Percentiles rank a stretch among this genome's conserved stretches.
Conservation (phyloP, 2,888 invertebrate species). For the Alcis repandata region DNA sequence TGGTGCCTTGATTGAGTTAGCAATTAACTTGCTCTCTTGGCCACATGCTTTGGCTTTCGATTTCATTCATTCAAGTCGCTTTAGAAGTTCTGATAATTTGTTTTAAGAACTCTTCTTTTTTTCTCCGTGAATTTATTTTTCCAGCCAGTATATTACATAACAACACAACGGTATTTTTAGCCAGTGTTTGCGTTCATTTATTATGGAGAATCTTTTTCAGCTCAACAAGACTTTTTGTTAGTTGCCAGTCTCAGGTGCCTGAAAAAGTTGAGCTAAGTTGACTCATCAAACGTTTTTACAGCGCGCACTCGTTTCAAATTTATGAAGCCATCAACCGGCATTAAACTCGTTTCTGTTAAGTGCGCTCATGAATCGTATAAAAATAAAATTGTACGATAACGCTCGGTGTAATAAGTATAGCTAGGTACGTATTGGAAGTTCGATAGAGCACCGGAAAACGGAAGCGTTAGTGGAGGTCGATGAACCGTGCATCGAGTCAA, state of each 20-base stretch:
- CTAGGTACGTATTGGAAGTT: constrained; percentile 53
- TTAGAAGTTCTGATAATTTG: constrained; percentile 45
- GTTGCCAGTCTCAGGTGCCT: constrained; percentile 21
- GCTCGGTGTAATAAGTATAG: constrained; percentile 22
- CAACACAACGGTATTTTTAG: background rate
- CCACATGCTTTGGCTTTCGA: constrained; percentile 58
- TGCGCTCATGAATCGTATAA: constrained; percentile 47
- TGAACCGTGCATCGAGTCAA: constrained; percentile 80
- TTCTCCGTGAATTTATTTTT: background rate
- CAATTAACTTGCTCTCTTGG: constrained; percentile 48
- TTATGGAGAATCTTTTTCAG: constrained; percentile 1
- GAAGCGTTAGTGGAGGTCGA: constrained; percentile 73
- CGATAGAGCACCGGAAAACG: constrained; percentile 74
- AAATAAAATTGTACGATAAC: constrained; percentile 54
- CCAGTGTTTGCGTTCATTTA: constrained; percentile 3
- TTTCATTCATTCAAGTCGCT: constrained; percentile 58
- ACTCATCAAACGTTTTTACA: constrained; percentile 37
- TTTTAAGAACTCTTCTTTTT: background rate
- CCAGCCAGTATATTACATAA: background rate
- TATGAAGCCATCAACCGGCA: constrained; percentile 38
- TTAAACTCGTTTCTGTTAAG: constrained; percentile 48
- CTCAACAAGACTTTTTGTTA: constrained; percentile 8
- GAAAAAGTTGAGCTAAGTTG: constrained; percentile 36
- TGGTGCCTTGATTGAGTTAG: constrained; percentile 61
- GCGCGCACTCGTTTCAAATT: constrained; percentile 29